phyloP scores from a whole-genome alignment of 2,797 vertebrate genomes.

The Arnoldichthys spilopterus region DNA sequence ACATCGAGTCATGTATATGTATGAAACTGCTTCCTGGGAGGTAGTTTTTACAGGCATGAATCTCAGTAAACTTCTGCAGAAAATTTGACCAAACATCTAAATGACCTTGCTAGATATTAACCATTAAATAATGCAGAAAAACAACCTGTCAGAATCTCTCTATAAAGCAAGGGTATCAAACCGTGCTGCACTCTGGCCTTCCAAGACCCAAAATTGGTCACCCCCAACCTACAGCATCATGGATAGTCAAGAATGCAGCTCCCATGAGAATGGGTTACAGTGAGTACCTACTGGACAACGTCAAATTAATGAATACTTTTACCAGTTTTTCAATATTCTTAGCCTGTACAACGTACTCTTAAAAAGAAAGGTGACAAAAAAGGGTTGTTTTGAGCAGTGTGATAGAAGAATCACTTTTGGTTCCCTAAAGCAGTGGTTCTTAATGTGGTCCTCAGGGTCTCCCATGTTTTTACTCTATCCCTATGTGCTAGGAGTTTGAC shows the following conservation, averaged over 20 bases:
- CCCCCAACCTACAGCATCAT: not conserved
- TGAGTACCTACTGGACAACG: slow-evolving; percentile 2
- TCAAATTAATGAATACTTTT: slow-evolving; percentile 31
- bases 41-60: no score
- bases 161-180: not conserved
- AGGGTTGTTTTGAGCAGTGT: not conserved
- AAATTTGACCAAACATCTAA: no score
- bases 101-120: no score
- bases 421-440: not conserved
- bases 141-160: no score
- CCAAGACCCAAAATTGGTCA: not conserved
- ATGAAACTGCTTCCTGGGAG: no score
- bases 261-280: not conserved
- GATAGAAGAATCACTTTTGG: not conserved
- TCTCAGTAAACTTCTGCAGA: no score
- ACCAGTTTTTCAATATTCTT: not conserved
- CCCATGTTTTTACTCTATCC: not conserved
- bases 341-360: not conserved
- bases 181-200: not conserved
- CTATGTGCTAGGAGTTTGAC: not conserved
- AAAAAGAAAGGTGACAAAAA: not conserved
- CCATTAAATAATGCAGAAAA: no score
- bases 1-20: no score
- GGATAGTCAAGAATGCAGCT: slow-evolving; percentile 15
- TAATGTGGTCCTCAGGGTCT: no score